Evolutionary conservation across 2,797 vertebrate genomes (phyloP).

Genomic region (Vireo griseus): DNA sequence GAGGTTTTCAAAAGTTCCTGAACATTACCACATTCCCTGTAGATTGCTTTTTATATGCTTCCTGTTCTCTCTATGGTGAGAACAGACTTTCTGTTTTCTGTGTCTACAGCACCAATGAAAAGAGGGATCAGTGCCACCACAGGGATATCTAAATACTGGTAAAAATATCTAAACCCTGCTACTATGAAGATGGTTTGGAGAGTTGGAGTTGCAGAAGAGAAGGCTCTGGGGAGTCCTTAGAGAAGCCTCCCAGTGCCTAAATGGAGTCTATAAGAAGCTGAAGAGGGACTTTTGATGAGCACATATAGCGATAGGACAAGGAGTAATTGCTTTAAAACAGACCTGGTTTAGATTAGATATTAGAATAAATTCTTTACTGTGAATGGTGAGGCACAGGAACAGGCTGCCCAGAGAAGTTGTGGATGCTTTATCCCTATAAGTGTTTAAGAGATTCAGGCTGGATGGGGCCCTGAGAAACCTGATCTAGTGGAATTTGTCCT

Average conservation of each 20-base stretch:
- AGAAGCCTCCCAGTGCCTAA: neutral
- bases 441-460: neutral
- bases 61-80: neutral
- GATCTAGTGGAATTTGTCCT: neutral
- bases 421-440: neutral
- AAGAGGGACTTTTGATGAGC: neutral
- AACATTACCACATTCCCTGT: neutral
- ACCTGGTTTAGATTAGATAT: neutral
- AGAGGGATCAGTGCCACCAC: neutral
- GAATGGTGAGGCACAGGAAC: neutral
- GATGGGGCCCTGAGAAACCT: neutral
- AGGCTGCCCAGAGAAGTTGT: neutral
- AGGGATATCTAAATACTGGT: neutral
- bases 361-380: neutral
- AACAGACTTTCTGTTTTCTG: neutral
- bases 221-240: neutral
- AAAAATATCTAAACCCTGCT: neutral
- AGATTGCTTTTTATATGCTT: neutral
- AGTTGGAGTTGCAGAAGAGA: neutral
- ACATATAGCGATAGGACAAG: neutral
- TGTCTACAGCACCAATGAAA: neutral
- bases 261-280: neutral
- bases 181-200: neutral
- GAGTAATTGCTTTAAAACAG: neutral
- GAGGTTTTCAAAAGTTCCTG: neutral